phyloP scores from a whole-genome alignment of 2,113 vertebrate species.

The Monopterus albus region DNA sequence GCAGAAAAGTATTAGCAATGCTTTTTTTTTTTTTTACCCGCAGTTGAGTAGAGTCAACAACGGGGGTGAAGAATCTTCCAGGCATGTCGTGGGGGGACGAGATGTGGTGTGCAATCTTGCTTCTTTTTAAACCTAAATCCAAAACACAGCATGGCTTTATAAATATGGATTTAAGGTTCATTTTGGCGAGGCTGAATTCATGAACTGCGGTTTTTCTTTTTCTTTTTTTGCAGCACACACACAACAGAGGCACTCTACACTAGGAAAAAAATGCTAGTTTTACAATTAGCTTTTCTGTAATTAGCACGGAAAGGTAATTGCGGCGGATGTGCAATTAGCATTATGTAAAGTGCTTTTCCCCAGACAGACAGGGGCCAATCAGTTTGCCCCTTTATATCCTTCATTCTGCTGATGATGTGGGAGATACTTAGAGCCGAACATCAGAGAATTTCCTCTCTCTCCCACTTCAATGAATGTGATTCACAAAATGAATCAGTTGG shows the following conservation, averaged over 20 bases:
- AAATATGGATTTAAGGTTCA: conserved; percentile 26
- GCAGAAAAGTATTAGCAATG: conserved; percentile 52
- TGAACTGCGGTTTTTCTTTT: not conserved
- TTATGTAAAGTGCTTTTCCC: conserved; percentile 77
- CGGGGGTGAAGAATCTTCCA: conserved; percentile 15
- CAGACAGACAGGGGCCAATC: conserved; percentile 76
- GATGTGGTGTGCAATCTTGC: conserved; percentile 7
- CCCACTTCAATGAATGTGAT: conserved; percentile 58
- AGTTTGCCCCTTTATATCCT: conserved; percentile 70
- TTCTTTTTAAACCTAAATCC: conserved; percentile 24
- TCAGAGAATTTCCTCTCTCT: conserved; percentile 70
- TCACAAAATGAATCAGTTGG: conserved; percentile 68
- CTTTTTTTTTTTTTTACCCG: conserved; percentile 26
- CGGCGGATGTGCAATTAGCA: conserved; percentile 80
- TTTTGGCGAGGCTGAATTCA: conserved; percentile 28
- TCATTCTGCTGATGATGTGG: conserved; percentile 59
- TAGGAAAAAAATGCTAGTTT: conserved; percentile 67
- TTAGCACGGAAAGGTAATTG: conserved; percentile 79
- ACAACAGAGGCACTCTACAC: conserved; percentile 42
- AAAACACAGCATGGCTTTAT: conserved; percentile 20
- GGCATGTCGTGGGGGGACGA: conserved; percentile 17
- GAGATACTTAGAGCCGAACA: conserved; percentile 49
- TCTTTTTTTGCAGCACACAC: conserved; percentile 1
- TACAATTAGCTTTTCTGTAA: conserved; percentile 78
- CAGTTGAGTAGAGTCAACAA: conserved; percentile 37